Evolutionary conservation across 2,888 invertebrate genomes (phyloP).

Genomic region (Neria commutata): DNA sequence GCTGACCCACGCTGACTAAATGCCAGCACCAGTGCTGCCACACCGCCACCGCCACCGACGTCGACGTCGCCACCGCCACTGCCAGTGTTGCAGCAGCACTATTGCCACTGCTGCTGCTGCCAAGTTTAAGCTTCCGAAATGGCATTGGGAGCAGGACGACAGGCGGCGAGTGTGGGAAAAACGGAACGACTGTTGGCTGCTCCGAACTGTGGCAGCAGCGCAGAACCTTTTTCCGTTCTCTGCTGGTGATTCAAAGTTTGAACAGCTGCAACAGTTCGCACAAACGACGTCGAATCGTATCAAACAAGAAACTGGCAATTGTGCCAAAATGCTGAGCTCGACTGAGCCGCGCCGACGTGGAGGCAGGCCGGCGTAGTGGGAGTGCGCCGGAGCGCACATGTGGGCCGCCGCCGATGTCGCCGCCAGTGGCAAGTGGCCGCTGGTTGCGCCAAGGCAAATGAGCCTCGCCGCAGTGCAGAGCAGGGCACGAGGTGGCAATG

Average conservation of each 20-base stretch:
- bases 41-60: background rate
- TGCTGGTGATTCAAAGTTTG: conserved; percentile 39
- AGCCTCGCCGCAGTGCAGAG: too few relatives aligned
- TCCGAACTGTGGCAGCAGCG: background rate
- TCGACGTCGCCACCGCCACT: background rate
- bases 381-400: background rate
- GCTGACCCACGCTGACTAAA: conserved; percentile 32
- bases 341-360: background rate
- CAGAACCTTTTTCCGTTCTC: conserved; percentile 32
- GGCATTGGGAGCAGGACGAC: too few relatives aligned
- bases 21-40: background rate
- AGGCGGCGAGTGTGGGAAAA: too few relatives aligned
- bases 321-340: conserved; percentile 30
- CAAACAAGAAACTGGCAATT: conserved; percentile 37
- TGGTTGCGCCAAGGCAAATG: too few relatives aligned
- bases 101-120: background rate
- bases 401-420: background rate
- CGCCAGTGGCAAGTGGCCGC: conserved; percentile 4
- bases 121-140: conserved; percentile 1
- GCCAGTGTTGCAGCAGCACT: background rate
- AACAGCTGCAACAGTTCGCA: conserved; percentile 43
- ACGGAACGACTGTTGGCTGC: too few relatives aligned
- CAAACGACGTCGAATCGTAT: conserved; percentile 39
- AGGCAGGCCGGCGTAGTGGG: background rate
- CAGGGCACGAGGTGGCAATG: too few relatives aligned